Evolutionary conservation across 2,888 invertebrate genomes (phyloP).

Genomic region (Melinaea marsaeus): DNA sequence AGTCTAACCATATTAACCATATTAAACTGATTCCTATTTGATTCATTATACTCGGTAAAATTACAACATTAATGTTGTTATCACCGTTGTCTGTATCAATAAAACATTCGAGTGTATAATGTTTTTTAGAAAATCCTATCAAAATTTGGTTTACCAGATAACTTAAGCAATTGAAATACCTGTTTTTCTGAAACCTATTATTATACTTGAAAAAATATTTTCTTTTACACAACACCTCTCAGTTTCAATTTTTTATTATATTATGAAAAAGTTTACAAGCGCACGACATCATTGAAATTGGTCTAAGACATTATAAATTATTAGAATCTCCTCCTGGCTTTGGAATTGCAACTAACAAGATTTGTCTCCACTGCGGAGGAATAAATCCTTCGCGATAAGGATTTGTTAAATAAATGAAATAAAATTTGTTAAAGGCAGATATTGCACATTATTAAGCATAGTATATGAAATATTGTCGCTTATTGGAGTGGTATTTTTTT

Average conservation of each 20-base stretch:
- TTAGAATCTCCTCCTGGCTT: constrained; percentile 7
- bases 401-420: background rate
- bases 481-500: constrained; percentile 11
- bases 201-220: constrained; percentile 16
- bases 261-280: constrained; percentile 25
- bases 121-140: constrained; percentile 18
- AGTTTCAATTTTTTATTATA: constrained; percentile 18
- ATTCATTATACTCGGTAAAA: constrained; percentile 18
- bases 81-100: constrained; percentile 21
- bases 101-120: constrained; percentile 23
- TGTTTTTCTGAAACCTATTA: constrained; percentile 24
- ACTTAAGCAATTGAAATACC: constrained; percentile 17
- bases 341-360: constrained; percentile 6
- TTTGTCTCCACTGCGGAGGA: constrained; percentile 7
- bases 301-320: constrained; percentile 1
- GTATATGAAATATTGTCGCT: constrained; percentile 14
- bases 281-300: constrained; percentile 21
- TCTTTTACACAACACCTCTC: constrained; percentile 25
- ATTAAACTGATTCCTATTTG: constrained; percentile 13
- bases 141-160: constrained; percentile 7
- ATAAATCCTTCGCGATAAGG: background rate
- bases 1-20: constrained; percentile 12
- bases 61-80: constrained; percentile 19
- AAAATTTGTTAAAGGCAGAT: constrained; percentile 9
- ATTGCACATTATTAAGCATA: constrained; percentile 7